These are phyloP conservation scores for Apistogramma diplotaenia DNA, from an alignment of 2,113 vertebrate species.

Conservation along the genomic window DNA sequence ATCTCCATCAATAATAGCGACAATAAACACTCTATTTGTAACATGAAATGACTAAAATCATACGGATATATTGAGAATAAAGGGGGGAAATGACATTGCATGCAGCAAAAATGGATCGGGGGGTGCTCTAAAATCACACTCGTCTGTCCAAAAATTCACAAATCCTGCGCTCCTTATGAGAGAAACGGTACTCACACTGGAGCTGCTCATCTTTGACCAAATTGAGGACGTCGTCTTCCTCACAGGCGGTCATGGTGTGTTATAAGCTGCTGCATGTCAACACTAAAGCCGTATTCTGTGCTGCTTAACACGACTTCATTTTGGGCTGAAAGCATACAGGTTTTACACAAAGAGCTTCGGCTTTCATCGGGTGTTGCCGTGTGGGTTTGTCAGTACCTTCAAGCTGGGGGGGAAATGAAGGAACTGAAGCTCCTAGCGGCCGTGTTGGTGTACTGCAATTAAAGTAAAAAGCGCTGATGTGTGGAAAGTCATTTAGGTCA, in stretches of 20 bases:
- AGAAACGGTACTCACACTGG: conserved; percentile 32
- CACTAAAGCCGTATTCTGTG: background rate
- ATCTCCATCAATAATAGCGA: background rate
- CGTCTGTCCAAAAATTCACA: background rate
- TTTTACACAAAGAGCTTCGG: background rate
- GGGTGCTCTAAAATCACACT: background rate
- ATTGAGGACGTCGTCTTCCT: background rate
- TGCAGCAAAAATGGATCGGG: background rate
- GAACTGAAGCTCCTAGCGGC: conserved; percentile 19
- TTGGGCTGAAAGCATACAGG: background rate
- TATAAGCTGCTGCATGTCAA: background rate
- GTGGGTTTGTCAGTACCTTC: background rate
- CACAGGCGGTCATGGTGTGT: background rate
- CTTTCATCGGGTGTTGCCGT: conserved; percentile 38
- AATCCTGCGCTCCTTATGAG: background rate
- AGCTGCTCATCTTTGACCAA: conserved; percentile 54
- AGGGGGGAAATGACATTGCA: background rate
- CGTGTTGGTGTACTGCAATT: background rate
- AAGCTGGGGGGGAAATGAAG: too few species aligned
- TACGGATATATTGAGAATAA: too few species aligned
- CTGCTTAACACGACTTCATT: background rate
- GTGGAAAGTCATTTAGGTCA: background rate
- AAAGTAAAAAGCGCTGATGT: background rate
- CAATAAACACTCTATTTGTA: background rate
- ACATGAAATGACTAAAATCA: background rate